Conservation (phyloP, 2,797 vertebrate species). For the Ataeniobius toweri region DNA sequence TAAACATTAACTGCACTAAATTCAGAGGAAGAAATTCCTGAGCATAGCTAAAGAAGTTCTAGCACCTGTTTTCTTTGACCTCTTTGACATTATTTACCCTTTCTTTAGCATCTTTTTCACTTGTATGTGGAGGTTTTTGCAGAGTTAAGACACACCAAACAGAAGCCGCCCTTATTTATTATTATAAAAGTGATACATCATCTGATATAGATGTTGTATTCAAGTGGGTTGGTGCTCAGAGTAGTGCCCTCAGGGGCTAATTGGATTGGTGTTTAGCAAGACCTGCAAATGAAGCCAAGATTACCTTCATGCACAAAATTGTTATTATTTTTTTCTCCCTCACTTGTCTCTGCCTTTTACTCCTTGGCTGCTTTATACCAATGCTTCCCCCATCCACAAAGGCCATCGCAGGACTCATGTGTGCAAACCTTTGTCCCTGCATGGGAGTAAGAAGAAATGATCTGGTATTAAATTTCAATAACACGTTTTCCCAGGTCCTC, state of each 20-base stretch:
- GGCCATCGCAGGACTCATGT: constrained; percentile 76
- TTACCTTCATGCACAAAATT: constrained; percentile 80
- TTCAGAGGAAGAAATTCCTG: not conserved
- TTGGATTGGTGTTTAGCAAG: constrained; percentile 86
- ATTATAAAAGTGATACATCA: constrained; percentile 74
- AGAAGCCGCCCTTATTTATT: constrained; percentile 60
- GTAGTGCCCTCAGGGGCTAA: constrained; percentile 79
- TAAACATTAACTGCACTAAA: not conserved
- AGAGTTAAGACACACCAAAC: constrained; percentile 19
- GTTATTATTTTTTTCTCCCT: constrained; percentile 78
- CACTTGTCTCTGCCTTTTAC: constrained; percentile 61
- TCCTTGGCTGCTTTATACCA: constrained; percentile 68
- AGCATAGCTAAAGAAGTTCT: not conserved
- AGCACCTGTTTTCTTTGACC: not conserved
- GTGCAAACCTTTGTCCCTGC: constrained; percentile 83
- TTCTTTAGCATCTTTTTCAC: not conserved
- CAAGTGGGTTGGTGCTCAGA: constrained; percentile 72
- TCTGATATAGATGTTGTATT: constrained; percentile 71
- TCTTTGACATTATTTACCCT: not conserved
- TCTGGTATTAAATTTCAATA: constrained; percentile 91
- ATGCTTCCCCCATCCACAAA: constrained; percentile 67
- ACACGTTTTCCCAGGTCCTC: constrained; percentile 86
- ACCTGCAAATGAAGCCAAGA: constrained; percentile 79
- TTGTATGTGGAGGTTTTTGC: too few species aligned
- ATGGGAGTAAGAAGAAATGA: constrained; percentile 85